Base-by-base conservation (phyloP, 2,113 vertebrate genomes). In the Pontoporia blainvillei region DNA sequence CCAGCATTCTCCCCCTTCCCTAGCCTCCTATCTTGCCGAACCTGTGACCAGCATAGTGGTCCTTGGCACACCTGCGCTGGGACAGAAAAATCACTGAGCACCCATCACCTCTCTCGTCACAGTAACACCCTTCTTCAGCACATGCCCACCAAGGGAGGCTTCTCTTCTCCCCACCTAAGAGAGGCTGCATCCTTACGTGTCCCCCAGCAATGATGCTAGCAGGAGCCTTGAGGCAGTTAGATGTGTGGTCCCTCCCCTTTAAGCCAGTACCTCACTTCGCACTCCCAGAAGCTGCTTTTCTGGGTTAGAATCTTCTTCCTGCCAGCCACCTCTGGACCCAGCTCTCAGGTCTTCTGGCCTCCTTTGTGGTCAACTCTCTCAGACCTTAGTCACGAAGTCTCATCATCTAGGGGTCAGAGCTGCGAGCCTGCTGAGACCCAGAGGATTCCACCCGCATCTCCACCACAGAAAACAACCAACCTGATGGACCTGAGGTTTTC, bases 1-100 rank as follows among this genome's bases (percentile, higher is more conserved):
- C 41, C 59, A 27, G 6, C n/a, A 41, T n/a, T n/a, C 11, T 18
- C n/a, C 39, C 20, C 29, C 6, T 25, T 54, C 9, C 46, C 54
- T 7, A 12, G 73, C 23, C 21, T 69, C 52, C 61, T 44, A 29
- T 9, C 20, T 8, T 25, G 41, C 62, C 52, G 41, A 46, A 27
- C 61, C 8, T 6, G 29, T 34, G 57, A 83, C 29, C 8, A 20
- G 31, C 5, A n/a, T 11, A 36, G 3, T 0, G 17, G 21, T 66
- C 34, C 39, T 81, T 29, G 0, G 44, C 14, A 8, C 6, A 17
- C 14, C n/a, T 5, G 7, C 0, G 0, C 44, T 11, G 31, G 20
- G 17, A 44, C 17, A 69, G 61, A 62, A 41, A 29, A 34, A 69
- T 12, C 49, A 17, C 78, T 13, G 36, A 72, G 75, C 6, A 17